phyloP scores from a whole-genome alignment of 2,113 vertebrate genomes.

The Nestor notabilis region DNA sequence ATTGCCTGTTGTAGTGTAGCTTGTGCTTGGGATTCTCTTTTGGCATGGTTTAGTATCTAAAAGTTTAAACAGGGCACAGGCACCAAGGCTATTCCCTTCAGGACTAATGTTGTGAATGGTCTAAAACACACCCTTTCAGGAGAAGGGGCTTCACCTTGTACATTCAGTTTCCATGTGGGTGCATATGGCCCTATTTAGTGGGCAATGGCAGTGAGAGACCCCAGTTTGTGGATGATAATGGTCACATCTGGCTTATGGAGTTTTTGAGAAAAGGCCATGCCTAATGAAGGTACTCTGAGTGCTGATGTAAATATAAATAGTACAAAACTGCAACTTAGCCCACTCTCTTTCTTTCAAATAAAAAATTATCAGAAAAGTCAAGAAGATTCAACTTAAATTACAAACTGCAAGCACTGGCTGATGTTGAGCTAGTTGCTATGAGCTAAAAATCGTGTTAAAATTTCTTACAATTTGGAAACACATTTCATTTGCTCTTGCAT shows the following conservation, averaged over 20 bases:
- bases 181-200: fast-evolving
- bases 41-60: not conserved
- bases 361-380: not conserved
- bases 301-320: not conserved
- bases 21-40: not conserved
- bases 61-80: fast-evolving
- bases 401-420: not conserved
- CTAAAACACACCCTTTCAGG: not conserved
- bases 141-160: not conserved
- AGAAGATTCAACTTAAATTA: not conserved
- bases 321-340: not conserved
- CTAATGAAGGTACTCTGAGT: not conserved
- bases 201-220: not conserved
- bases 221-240: not conserved
- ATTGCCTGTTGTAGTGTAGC: not conserved
- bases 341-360: not conserved
- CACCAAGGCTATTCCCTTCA: not conserved
- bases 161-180: too few relatives aligned
- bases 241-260: not conserved
- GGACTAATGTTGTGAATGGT: not conserved
- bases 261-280: not conserved
- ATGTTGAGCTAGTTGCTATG: not conserved
- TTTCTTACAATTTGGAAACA: not conserved
- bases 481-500: not conserved
- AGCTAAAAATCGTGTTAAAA: not conserved